Base-by-base conservation (phyloP, 2,888 invertebrate species). In the Dexiosoma caninum region DNA sequence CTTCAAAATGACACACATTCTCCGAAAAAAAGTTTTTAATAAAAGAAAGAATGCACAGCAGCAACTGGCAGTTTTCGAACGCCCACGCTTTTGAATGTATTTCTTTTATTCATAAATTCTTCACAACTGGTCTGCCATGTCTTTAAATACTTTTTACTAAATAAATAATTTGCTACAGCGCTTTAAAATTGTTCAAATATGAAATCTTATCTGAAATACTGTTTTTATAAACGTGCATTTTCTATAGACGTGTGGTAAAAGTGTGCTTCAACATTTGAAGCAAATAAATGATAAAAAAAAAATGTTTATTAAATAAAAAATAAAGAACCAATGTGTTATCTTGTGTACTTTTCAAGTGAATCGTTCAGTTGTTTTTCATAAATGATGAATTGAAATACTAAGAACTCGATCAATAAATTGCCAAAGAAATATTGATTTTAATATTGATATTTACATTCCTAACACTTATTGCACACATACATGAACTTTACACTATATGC, bases 181-280 rank as follows among this genome's bases (percentile, higher is more conserved):
- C 49, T 35, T 67, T 70, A 62, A 53, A 71, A 30, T 46, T 66
- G 32, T 27, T 12, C 1, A n/a, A n/a, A 67, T 35, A 35, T 46
- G 1, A 30, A 42, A 2, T 51, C 46, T 77, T 77, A 77, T 77
- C 77, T 70, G 0, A 40, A 62, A 46, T 32, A 49, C 32, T 59
- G 4, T 16, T 23, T 23, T 44, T 9, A 6, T 40, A 14, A n/a
- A 49, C 12, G n/a, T 27, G 6, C 3, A 27, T 35, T 53, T 49
- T 69, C 21, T 64, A 23, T 14, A n/a, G 21, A 69, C 53, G 66
- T 81, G 71, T 62, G 80, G 67, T 81, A 40, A 72, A 77, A 81
- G 80, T 81, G 80, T 72, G 80, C 71, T 72, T 69, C n/a, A 67
- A 55, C 66, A 67, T 53, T 27, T 40, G 49, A 3, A 49, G 35